Conservation (phyloP, 2,113 vertebrate species). For the Thunnus thynnus region DNA sequence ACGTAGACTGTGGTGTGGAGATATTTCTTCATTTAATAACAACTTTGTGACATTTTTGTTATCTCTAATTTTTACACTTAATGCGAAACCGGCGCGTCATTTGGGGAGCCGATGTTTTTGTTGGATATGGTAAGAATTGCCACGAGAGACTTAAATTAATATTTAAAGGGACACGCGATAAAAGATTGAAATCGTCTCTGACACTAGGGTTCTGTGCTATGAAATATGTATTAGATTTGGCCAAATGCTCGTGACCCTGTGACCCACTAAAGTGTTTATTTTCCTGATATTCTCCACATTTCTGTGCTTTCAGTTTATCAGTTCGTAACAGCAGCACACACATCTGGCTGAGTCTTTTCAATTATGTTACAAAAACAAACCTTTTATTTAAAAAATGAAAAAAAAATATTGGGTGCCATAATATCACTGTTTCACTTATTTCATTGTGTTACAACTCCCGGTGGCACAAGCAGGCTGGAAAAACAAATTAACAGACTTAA, state of each 20-base stretch:
- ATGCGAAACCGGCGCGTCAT: background rate
- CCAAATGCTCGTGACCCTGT: conserved; percentile 33
- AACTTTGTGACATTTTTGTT: background rate
- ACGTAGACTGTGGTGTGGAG: background rate
- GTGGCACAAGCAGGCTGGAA: no score
- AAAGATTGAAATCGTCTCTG: conserved; percentile 45
- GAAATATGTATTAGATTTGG: conserved; percentile 47
- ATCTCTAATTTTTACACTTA: background rate
- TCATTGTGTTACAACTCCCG: no score
- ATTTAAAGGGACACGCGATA: conserved; percentile 44
- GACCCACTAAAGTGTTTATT: conserved; percentile 24
- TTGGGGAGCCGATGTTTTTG: conserved; percentile 2
- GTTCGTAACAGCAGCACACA: no score
- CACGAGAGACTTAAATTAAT: conserved; percentile 37
- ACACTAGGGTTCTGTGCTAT: conserved; percentile 34
- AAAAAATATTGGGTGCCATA: no score
- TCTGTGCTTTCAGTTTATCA: background rate
- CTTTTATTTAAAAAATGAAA: no score
- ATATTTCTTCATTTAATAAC: background rate
- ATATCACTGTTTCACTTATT: no score
- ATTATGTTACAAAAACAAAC: no score
- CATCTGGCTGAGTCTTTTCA: no score
- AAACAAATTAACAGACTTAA: no score
- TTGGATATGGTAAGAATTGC: conserved; percentile 8
- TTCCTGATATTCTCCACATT: background rate